Evolutionary conservation across 2,113 vertebrate species (phyloP), one percentile per base, ranked within the genome.

Genomic region (Spheniscus mendiculus): DNA sequence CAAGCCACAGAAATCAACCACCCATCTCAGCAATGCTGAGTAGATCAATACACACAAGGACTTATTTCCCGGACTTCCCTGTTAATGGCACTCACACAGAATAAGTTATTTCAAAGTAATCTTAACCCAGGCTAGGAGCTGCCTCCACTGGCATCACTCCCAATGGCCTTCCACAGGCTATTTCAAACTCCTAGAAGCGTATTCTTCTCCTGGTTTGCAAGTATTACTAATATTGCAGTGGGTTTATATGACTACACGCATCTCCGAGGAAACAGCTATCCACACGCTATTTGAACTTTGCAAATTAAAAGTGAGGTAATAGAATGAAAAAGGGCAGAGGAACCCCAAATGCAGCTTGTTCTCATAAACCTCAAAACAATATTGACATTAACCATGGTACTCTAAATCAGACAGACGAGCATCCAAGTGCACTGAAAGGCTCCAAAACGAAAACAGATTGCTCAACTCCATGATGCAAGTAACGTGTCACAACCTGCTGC

Each of bases 401-500:
- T 47, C 5, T 63, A 85, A 88, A 63, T 69, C 62, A 70, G 42
- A 67, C 1, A 5, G 63, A 69, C 69, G 85, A 69, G 14, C 27
- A 69, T 5, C 17, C n/a, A 59, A 81, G 59, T 1, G 1, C n/a
- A 42, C 11, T 13, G 61, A 61, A 70, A 63, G n/a, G 27, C 76
- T 88, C 65, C 86, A 90, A 81, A 92, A 44, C 0, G 2, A 70
- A 73, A 87, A 38, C 72, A 89, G 72, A 67, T 67, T 83, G 80
- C 59, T 81, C 45, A 10, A 3, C 19, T 42, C 17, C 2, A 1
- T 2, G 1, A 32, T 10, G 16, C 29, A 22, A 84, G 58, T 20
- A 63, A 89, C 83, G 44, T 90, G 92, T 83, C 88, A 12, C 9
- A 5, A 93, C 92, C 63, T 96, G 95, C 58, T 40, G 59, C 63